A percentile compares a stretch with the other conserved stretches of the same genome.
phyloP scores from a whole-genome alignment of 2,797 vertebrate species.

The Mallotus villosus region DNA sequence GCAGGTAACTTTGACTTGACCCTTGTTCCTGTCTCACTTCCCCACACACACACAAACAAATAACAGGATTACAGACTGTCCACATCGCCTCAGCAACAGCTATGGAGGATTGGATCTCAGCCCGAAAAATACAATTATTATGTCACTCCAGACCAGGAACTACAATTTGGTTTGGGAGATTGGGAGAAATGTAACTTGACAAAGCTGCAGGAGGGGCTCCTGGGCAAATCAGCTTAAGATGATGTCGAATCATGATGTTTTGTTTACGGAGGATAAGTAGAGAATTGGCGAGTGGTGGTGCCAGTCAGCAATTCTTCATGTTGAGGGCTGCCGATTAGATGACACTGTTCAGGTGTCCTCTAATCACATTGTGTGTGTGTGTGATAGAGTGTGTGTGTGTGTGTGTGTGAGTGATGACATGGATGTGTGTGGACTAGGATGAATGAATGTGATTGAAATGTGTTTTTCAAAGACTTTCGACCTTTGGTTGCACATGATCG shows the following conservation, averaged over 20 bases:
- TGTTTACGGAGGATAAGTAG: background rate
- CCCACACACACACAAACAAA: too few species aligned
- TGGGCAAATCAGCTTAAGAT: background rate
- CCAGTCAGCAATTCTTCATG: background rate
- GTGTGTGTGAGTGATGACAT: background rate
- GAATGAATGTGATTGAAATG: background rate
- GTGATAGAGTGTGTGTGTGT: conserved; percentile 1
- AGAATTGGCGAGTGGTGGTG: background rate
- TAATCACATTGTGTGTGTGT: background rate
- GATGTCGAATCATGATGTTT: background rate
- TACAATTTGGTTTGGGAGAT: background rate
- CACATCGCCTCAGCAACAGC: too few species aligned
- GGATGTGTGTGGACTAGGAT: background rate
- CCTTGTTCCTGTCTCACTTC: too few species aligned
- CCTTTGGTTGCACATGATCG: background rate
- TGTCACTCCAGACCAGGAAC: background rate
- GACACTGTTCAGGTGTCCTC: background rate
- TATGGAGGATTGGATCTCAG: too few species aligned
- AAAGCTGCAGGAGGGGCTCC: background rate
- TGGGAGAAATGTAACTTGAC: background rate
- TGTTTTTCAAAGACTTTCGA: background rate
- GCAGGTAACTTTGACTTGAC: background rate
- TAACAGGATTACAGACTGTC: too few species aligned
- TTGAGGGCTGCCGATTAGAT: background rate
- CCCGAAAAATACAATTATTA: background rate